phyloP scores from a whole-genome alignment of 2,113 vertebrate genomes.

The Synchiropus splendidus region DNA sequence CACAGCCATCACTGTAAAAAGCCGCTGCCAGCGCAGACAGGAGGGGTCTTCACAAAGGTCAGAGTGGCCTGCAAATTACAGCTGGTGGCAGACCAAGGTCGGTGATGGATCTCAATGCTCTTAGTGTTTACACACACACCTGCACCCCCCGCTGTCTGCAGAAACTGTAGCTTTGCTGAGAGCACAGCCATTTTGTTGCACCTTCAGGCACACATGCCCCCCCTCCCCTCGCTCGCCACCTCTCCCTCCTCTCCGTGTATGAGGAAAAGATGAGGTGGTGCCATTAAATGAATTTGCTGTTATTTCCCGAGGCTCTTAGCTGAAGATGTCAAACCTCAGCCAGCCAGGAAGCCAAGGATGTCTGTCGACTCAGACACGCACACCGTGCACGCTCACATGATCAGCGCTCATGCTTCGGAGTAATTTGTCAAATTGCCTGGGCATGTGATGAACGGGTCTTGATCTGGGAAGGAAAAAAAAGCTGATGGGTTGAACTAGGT shows the following conservation, averaged over 20 bases:
- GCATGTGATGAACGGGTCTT: slow-evolving; percentile 49
- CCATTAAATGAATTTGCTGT: slow-evolving; percentile 66
- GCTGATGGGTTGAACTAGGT: slow-evolving; percentile 39
- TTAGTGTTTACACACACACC: slow-evolving; percentile 48
- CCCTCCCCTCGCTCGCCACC: not conserved
- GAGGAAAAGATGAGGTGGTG: slow-evolving; percentile 58
- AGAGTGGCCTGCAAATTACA: slow-evolving; percentile 56
- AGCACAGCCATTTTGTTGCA: slow-evolving; percentile 56
- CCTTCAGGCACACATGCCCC: slow-evolving; percentile 40
- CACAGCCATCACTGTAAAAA: no score
- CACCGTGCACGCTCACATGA: slow-evolving; percentile 24
- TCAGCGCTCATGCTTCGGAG: slow-evolving; percentile 54
- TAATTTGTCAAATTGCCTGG: slow-evolving; percentile 60
- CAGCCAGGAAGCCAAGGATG: slow-evolving; percentile 54
- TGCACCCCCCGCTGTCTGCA: slow-evolving; percentile 23
- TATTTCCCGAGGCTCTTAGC: slow-evolving; percentile 67
- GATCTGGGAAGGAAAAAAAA: slow-evolving; percentile 34
- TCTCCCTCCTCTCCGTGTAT: slow-evolving; percentile 32
- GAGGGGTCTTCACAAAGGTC: slow-evolving; percentile 32
- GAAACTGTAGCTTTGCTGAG: slow-evolving; percentile 27
- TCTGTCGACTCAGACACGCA: slow-evolving; percentile 39
- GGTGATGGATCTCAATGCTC: slow-evolving; percentile 40
- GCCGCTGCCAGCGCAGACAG: slow-evolving; percentile 21
- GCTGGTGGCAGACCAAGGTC: slow-evolving; percentile 28
- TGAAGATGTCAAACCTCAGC: slow-evolving; percentile 65